A percentile compares a stretch with the other conserved stretches of the same genome.
Conservation (phyloP, 2,888 invertebrate genomes). For the Lepidocyrtoides sp. region DNA sequence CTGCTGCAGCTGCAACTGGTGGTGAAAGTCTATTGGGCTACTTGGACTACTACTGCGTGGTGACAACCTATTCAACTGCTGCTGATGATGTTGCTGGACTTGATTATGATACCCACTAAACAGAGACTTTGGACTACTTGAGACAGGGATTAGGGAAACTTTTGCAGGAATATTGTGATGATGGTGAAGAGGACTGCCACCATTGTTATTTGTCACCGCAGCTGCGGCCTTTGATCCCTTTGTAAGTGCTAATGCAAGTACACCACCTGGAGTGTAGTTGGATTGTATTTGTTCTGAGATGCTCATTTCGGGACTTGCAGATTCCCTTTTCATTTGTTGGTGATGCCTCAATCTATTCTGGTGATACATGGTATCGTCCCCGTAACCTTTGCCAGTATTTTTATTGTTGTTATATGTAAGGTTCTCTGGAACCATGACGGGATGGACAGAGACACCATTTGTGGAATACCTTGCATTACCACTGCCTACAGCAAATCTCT, state of each 20-base stretch:
- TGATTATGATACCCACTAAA: slow-evolving; percentile 63
- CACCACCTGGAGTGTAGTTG: slow-evolving; percentile 83
- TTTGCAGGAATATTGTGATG: slow-evolving; percentile 76
- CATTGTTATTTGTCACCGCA: slow-evolving; percentile 31
- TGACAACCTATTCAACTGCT: slow-evolving; percentile 52
- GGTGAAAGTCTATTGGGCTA: slow-evolving; percentile 81
- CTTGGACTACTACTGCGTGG: slow-evolving; percentile 81
- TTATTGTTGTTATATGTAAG: slow-evolving; percentile 59
- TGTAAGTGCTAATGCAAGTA: slow-evolving; percentile 84
- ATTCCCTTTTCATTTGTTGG: slow-evolving; percentile 75
- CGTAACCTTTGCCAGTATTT: background rate
- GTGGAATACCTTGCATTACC: slow-evolving; percentile 50
- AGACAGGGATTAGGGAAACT: slow-evolving; percentile 67
- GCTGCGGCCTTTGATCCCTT: slow-evolving; percentile 85
- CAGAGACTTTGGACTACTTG: slow-evolving; percentile 16
- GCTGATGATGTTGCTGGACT: slow-evolving; percentile 26
- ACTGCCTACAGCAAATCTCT: slow-evolving; percentile 53
- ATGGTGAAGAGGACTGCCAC: slow-evolving; percentile 21
- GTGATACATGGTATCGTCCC: slow-evolving; percentile 54
- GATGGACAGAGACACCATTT: slow-evolving; percentile 55
- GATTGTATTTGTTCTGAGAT: background rate
- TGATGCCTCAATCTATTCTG: slow-evolving; percentile 73
- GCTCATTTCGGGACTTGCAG: slow-evolving; percentile 82
- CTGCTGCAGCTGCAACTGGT: slow-evolving; percentile 46
- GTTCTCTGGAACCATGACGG: slow-evolving; percentile 65